Evolutionary conservation across 1,140 invertebrate genomes (phyloP), one percentile per base, ranked within the genome.

Genomic region (Octopus bimaculoides): DNA sequence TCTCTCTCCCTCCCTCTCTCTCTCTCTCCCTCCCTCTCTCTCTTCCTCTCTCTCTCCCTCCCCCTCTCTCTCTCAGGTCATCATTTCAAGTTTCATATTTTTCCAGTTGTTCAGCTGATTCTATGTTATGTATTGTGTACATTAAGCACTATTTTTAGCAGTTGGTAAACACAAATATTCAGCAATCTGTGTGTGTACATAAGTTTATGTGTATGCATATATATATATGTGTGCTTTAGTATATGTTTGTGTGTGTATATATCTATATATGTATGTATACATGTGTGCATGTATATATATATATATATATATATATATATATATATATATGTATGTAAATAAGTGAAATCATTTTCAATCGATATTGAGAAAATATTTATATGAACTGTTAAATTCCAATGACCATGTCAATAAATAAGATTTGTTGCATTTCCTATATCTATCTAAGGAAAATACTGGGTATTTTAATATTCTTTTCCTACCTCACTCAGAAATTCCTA

Each of bases 21-120:
- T 69, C 77, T 77, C 76, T 75, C 56, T 81, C 80, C 55, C 80
- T 77, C 77, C 52, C 53, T 74, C 80, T 56, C 53, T 77, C 75
- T 81, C 80, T 71, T 69, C 78, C 80, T 78, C 61, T 61, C 77
- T 61, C 77, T 61, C 77, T 55, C 77, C 56, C 77, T 78, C 77
- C n/a, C n/a, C n/a, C 66, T 56, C 41, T 41, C 26, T 41, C 26
- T 41, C 26, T 41, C 26, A 41, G 26, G 1, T 41, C 26, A 41
- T 41, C 26, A 41, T 41, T 41, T 41, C 26, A 41, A 41, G 26
- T 41, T 41, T 41, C 26, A 41, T 3, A 41, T 41, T 41, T 41
- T 41, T 41, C 26, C 26, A 41, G 26, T 41, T 41, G 26, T 41
- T 41, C 26, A 41, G 26, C 26, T 41, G 26, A 41, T 41, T 41